Evolutionary conservation across 2,113 vertebrate genomes (phyloP).

Genomic region (Sander lucioperca): DNA sequence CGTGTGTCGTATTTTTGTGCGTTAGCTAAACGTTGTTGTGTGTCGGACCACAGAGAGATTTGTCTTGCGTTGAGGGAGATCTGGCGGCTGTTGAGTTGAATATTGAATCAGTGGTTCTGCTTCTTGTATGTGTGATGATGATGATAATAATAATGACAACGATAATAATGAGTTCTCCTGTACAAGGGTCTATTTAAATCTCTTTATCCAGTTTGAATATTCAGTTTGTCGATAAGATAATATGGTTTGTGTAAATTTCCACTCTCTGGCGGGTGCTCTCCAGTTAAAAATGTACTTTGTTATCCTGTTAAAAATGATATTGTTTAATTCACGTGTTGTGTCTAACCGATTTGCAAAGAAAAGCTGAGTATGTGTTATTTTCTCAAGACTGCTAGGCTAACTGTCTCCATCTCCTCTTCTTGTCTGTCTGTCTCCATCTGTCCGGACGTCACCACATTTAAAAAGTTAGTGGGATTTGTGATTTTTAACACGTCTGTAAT

Average conservation of each 20-base stretch:
- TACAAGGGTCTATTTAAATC: constrained; percentile 79
- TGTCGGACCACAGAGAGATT: constrained; percentile 75
- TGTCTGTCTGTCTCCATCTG: constrained; percentile 12
- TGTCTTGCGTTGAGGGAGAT: constrained; percentile 55
- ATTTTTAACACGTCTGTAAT: constrained; percentile 32
- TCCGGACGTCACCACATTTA: constrained; percentile 1
- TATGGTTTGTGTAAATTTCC: constrained; percentile 76
- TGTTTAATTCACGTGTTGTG: constrained; percentile 76
- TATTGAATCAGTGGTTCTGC: constrained; percentile 61
- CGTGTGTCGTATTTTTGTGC: constrained; percentile 9
- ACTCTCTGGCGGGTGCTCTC: constrained; percentile 73
- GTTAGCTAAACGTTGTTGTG: constrained; percentile 19
- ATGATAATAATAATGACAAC: constrained; percentile 57
- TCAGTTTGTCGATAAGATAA: constrained; percentile 71
- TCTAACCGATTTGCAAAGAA: constrained; percentile 59
- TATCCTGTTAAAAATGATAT: constrained; percentile 66
- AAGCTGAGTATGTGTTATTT: constrained; percentile 65
- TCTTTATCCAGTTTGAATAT: constrained; percentile 64
- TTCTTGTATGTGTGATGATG: constrained; percentile 65
- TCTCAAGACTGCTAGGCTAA: constrained; percentile 82
- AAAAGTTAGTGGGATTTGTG: neutral
- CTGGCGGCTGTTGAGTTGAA: constrained; percentile 60
- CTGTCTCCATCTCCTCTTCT: constrained; percentile 48
- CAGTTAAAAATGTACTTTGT: constrained; percentile 69
- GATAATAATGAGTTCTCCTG: constrained; percentile 73